These are phyloP conservation scores for Drosophila prosaltans DNA, from an alignment of 1,140 invertebrate species.

Conservation along the genomic window DNA sequence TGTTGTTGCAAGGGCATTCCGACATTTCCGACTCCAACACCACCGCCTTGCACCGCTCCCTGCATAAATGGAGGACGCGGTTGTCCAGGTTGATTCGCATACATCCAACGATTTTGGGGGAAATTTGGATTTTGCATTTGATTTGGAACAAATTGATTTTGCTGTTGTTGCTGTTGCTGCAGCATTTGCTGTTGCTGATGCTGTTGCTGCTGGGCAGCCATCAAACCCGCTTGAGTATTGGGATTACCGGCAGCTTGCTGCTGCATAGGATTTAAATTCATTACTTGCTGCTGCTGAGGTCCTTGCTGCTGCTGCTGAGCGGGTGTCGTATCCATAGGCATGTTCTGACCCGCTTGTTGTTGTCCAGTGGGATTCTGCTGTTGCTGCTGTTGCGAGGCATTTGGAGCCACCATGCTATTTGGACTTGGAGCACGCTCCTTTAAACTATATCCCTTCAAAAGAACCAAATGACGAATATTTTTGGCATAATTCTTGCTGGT, in stretches of 20 bases:
- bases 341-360: conserved; percentile 43
- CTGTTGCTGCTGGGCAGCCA: conserved; percentile 78
- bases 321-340: conserved; percentile 56
- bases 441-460: conserved; percentile 90
- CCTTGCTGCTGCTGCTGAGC: conserved; percentile 56
- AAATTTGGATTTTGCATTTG: conserved; percentile 77
- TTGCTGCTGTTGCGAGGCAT: conserved; percentile 55
- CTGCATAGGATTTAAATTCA: conserved; percentile 63
- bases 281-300: conserved; percentile 53
- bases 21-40: conserved; percentile 2
- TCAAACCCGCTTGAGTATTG: conserved; percentile 41
- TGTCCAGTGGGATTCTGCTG: conserved; percentile 49
- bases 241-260: conserved; percentile 33
- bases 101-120: conserved; percentile 76
- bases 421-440: conserved; percentile 92
- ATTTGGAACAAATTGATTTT: conserved; percentile 70
- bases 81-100: conserved; percentile 70
- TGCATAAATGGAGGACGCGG: conserved; percentile 71
- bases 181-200: conserved; percentile 78
- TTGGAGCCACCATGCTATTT: conserved; percentile 81
- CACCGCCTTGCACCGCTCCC: conserved; percentile 50
- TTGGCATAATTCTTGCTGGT: conserved; percentile 96
- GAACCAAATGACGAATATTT: conserved; percentile 92
- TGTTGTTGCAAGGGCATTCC: conserved; percentile 65
- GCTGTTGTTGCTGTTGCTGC: conserved; percentile 59